Percentiles rank a stretch among this genome's conserved stretches.
Evolutionary conservation across 1,140 invertebrate genomes (phyloP).

Genomic region (Cyclina sinensis): DNA sequence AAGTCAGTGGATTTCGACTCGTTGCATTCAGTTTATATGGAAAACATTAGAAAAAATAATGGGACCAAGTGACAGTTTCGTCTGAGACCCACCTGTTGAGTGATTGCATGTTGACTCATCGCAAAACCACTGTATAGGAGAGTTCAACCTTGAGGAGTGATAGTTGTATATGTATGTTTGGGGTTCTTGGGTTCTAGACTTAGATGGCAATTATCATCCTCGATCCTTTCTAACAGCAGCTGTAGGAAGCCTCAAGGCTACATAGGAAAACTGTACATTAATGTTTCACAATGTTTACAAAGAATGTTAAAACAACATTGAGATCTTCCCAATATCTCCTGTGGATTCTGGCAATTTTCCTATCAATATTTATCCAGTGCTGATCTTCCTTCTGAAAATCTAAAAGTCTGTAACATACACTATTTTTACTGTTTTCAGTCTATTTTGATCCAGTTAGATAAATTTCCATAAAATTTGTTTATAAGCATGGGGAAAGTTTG

Average conservation of each 20-base stretch:
- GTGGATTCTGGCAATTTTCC: constrained; percentile 17
- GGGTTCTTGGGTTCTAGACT: too few species aligned
- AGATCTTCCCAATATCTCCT: not conserved
- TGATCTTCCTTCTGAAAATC: not conserved
- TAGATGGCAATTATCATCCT: too few species aligned
- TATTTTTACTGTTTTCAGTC: not conserved
- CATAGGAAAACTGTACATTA: not conserved
- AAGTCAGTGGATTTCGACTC: too few species aligned
- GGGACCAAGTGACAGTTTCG: too few species aligned
- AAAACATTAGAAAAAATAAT: too few species aligned
- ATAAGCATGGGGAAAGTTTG: not conserved
- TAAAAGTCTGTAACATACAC: not conserved
- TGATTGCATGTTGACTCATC: too few species aligned
- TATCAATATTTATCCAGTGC: constrained; percentile 26
- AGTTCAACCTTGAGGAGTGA: too few species aligned
- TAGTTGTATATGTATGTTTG: too few species aligned
- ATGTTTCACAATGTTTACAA: not conserved
- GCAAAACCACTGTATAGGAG: too few species aligned
- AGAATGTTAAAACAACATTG: constrained; percentile 20
- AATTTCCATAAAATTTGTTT: not conserved
- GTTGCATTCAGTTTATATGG: too few species aligned
- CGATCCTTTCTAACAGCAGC: too few species aligned
- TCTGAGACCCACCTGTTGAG: too few species aligned
- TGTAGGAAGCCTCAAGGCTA: not conserved
- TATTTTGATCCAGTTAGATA: not conserved